phyloP scores from a whole-genome alignment of 1,140 invertebrate genomes.

The Microvelia longipes region DNA sequence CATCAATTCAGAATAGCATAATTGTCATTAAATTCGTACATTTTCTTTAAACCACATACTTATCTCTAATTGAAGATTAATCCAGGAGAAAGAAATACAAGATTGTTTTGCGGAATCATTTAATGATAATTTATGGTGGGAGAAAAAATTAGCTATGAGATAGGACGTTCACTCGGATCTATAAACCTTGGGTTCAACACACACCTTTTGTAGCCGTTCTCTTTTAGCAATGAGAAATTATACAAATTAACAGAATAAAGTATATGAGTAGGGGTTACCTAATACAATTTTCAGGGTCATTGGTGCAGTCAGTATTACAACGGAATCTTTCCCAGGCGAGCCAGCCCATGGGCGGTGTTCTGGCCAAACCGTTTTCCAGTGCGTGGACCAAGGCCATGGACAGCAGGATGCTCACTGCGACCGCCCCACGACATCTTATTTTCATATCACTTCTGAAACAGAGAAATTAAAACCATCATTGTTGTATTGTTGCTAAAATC shows the following conservation, averaged over 20 bases:
- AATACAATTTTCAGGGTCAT: slow-evolving; percentile 83
- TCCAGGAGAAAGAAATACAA: too few species aligned
- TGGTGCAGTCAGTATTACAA: slow-evolving; percentile 84
- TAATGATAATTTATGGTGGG: too few species aligned
- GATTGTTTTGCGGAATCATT: too few species aligned
- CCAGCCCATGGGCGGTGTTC: slow-evolving; percentile 47
- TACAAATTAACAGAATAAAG: neutral
- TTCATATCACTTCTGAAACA: neutral
- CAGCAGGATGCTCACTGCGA: neutral
- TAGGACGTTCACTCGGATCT: neutral
- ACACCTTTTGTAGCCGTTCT: neutral
- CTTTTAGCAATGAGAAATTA: neutral
- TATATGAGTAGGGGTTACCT: slow-evolving; percentile 40
- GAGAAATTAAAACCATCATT: neutral
- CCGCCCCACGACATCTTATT: neutral
- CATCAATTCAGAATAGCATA: too few species aligned
- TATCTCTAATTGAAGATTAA: too few species aligned
- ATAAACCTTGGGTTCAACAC: neutral
- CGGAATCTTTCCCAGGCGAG: slow-evolving; percentile 84
- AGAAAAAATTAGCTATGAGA: neutral
- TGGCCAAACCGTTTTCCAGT: slow-evolving; percentile 23
- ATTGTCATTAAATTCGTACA: too few species aligned
- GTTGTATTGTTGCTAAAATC: too few species aligned
- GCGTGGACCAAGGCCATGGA: neutral
- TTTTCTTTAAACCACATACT: too few species aligned